A percentile compares a stretch with the other conserved stretches of the same genome.
Evolutionary conservation across 2,113 vertebrate species (phyloP).

Genomic region (Oncorhynchus keta): DNA sequence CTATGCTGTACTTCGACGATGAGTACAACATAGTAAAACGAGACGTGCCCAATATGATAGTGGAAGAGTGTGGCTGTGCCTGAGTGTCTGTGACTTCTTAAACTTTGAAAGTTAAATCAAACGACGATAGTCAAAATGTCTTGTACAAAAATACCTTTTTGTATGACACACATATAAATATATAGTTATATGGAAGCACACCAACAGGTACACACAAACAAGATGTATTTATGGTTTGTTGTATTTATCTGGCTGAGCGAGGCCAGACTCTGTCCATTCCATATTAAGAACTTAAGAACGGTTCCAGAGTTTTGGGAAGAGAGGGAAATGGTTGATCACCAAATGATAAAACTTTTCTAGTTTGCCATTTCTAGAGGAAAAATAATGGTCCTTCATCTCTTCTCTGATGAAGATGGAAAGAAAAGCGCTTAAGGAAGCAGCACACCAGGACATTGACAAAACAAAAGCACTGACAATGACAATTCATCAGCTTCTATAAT

Average conservation of each 20-base stretch:
- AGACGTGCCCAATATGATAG: slow-evolving; percentile 99
- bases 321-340: slow-evolving; percentile 67
- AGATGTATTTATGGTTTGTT: slow-evolving; percentile 46
- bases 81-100: slow-evolving; percentile 68
- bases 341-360: slow-evolving; percentile 70
- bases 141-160: slow-evolving; percentile 55
- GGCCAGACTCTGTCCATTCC: slow-evolving; percentile 24
- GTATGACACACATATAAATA: slow-evolving; percentile 66
- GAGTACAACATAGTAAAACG: slow-evolving; percentile 99
- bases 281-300: slow-evolving; percentile 19
- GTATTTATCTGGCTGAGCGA: slow-evolving; percentile 63
- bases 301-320: slow-evolving; percentile 43
- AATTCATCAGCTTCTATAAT: slow-evolving; percentile 62
- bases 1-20: slow-evolving; percentile 99
- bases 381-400: slow-evolving; percentile 65
- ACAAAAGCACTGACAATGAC: slow-evolving; percentile 74
- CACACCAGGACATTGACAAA: slow-evolving; percentile 53
- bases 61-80: slow-evolving; percentile 98
- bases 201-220: slow-evolving; percentile 40
- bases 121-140: slow-evolving; percentile 17
- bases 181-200: slow-evolving; percentile 54
- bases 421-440: slow-evolving; percentile 66
- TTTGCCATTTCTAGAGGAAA: slow-evolving; percentile 76
- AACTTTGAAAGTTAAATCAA: neutral
- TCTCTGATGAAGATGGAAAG: slow-evolving; percentile 62